Conservation (phyloP, 1,140 invertebrate species). For the Pantala flavescens region DNA sequence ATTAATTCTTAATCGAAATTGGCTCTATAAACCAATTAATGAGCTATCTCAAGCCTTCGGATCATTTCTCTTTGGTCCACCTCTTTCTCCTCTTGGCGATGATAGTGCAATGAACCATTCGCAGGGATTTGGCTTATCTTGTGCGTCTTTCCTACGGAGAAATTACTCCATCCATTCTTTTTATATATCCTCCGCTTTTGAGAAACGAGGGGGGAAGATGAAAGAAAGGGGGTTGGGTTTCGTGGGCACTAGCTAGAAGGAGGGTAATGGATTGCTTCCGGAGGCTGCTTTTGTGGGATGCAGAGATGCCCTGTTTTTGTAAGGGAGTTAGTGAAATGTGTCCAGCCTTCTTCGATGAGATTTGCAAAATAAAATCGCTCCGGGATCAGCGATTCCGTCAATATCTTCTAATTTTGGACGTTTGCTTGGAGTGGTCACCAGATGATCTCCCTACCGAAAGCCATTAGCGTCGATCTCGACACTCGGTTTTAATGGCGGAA, state of each 20-base stretch:
- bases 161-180: conserved; percentile 3
- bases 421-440: no score
- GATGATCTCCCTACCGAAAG: no score
- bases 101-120: background rate
- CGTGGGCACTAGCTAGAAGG: background rate
- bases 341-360: background rate
- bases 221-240: background rate
- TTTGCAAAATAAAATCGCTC: background rate
- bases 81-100: no score
- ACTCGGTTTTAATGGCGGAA: no score
- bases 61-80: no score
- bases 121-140: background rate
- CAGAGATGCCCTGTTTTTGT: background rate
- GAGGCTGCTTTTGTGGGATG: background rate
- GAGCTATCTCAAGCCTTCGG: no score
- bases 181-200: background rate
- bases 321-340: background rate
- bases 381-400: background rate
- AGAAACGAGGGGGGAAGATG: background rate
- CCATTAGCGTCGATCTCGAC: no score
- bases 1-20: no score
- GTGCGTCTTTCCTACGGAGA: background rate
- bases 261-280: conserved; percentile 3
- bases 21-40: no score
- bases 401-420: no score